Evolutionary conservation across 2,113 vertebrate species (phyloP).

Genomic region (Ranitomeya imitator): DNA sequence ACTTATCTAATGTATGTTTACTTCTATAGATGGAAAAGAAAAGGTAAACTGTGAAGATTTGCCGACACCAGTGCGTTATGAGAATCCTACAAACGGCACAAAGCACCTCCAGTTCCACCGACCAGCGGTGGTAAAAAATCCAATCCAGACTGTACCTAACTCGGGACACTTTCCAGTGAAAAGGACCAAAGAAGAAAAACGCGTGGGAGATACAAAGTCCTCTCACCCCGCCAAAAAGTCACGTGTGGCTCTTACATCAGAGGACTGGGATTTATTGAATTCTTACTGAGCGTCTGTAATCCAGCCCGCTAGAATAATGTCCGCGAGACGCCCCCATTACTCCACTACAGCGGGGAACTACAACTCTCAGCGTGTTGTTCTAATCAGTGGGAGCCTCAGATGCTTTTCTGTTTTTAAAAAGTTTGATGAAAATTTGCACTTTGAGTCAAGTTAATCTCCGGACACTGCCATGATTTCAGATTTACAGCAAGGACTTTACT

Average conservation of each 20-base stretch:
- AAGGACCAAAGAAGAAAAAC: slow-evolving; percentile 65
- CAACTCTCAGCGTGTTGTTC: slow-evolving; percentile 42
- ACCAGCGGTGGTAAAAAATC: slow-evolving; percentile 65
- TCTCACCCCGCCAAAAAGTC: slow-evolving; percentile 74
- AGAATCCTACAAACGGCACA: slow-evolving; percentile 60
- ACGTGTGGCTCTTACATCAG: slow-evolving; percentile 72
- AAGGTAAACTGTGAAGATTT: slow-evolving; percentile 73
- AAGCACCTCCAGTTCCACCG: slow-evolving; percentile 84
- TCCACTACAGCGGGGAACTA: background rate
- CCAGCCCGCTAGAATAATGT: background rate
- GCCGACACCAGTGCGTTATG: slow-evolving; percentile 60
- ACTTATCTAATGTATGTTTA: background rate
- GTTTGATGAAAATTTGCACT: background rate
- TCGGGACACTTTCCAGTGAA: slow-evolving; percentile 54
- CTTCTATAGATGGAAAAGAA: slow-evolving; percentile 79
- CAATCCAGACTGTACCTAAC: slow-evolving; percentile 54
- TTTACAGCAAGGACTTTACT: too few relatives aligned
- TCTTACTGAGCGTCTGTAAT: slow-evolving; percentile 76
- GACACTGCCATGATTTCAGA: too few relatives aligned
- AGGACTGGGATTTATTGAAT: slow-evolving; percentile 88
- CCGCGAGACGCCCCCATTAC: background rate
- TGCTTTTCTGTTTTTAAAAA: background rate
- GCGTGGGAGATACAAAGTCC: slow-evolving; percentile 58
- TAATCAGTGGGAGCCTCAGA: background rate
- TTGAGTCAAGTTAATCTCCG: too few relatives aligned